These are phyloP conservation scores for Trachemys scripta DNA, from an alignment of 2,113 vertebrate genomes.

Conservation along the genomic window DNA sequence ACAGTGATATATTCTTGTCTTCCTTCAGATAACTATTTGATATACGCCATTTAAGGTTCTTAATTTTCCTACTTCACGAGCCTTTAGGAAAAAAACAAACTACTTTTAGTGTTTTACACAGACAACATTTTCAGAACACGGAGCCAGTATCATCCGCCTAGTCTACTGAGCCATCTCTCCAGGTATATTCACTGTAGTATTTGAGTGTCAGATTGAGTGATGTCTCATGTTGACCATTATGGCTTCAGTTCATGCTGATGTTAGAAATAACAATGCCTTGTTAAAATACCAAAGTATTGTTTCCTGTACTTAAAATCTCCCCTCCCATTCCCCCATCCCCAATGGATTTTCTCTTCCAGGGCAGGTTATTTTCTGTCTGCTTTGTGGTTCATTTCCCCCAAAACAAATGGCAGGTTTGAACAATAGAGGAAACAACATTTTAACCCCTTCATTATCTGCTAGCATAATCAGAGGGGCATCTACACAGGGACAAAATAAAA, in stretches of 20 bases:
- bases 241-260: background rate
- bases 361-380: background rate
- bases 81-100: background rate
- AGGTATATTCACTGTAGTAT: background rate
- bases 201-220: background rate
- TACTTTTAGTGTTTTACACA: background rate
- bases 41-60: slow-evolving; percentile 7
- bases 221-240: background rate
- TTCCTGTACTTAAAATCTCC: background rate
- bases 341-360: background rate
- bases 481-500: background rate
- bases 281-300: background rate
- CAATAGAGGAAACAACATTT: background rate
- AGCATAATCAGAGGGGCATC: background rate
- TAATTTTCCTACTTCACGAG: background rate
- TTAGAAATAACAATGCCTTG: slow-evolving; percentile 23
- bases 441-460: background rate
- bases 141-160: background rate
- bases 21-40: slow-evolving; percentile 29
- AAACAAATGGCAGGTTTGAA: background rate
- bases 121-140: background rate
- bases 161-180: background rate
- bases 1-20: background rate
- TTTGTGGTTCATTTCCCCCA: background rate
- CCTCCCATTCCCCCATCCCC: background rate